phyloP scores from a whole-genome alignment of 2,113 vertebrate genomes.

The Typhlomys cinereus region DNA sequence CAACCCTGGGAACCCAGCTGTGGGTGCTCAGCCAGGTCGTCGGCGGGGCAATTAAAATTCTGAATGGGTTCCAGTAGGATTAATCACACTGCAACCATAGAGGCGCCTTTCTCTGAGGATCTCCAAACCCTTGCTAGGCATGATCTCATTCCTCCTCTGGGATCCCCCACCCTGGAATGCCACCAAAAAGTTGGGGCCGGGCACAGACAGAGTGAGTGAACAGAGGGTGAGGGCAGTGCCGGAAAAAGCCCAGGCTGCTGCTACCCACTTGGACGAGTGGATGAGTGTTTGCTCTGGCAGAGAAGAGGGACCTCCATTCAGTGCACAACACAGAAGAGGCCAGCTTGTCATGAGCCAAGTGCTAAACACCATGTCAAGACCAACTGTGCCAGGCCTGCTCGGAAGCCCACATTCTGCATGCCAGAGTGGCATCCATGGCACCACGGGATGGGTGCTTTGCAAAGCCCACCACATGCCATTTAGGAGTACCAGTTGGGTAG shows the following conservation, averaged over 20 bases:
- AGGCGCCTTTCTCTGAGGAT: slow-evolving; percentile 66
- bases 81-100: slow-evolving; percentile 64
- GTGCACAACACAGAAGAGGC: background rate
- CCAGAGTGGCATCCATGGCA: background rate
- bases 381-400: background rate
- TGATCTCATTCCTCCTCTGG: slow-evolving; percentile 63
- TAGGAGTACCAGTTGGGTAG: background rate
- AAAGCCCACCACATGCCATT: background rate
- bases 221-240: slow-evolving; percentile 2
- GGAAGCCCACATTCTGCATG: background rate
- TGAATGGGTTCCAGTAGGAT: slow-evolving; percentile 38
- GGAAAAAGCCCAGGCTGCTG: slow-evolving; percentile 14
- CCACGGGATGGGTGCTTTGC: background rate
- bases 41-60: slow-evolving; percentile 62
- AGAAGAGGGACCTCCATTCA: slow-evolving; percentile 18
- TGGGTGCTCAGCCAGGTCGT: slow-evolving; percentile 53
- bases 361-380: background rate
- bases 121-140: background rate
- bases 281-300: background rate
- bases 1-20: slow-evolving; percentile 70
- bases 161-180: slow-evolving; percentile 30
- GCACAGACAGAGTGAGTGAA: background rate
- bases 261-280: background rate
- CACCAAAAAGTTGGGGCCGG: slow-evolving; percentile 10
- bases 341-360: background rate